Evolutionary conservation across 2,797 vertebrate genomes (phyloP).

Genomic region (Poliocrania exsul): DNA sequence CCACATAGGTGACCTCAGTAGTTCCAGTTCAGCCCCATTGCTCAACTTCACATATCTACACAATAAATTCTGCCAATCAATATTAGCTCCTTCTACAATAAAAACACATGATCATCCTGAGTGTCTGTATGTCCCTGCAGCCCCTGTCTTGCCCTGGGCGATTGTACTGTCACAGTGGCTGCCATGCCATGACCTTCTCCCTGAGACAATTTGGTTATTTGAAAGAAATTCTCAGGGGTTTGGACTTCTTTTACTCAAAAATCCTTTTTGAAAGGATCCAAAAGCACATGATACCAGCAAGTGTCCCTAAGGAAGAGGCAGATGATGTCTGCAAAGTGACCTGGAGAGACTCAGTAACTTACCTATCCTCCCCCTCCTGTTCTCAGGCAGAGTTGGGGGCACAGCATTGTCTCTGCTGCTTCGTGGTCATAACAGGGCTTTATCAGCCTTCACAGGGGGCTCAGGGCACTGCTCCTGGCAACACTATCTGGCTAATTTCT

Average conservation of each 20-base stretch:
- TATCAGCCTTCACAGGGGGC: not conserved
- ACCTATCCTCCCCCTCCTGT: not conserved
- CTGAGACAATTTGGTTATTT: rapidly evolving
- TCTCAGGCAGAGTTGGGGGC: not conserved
- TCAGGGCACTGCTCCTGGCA: not conserved
- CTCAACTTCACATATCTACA: rapidly evolving
- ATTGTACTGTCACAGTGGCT: not conserved
- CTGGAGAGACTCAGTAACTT: not conserved
- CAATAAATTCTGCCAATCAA: not conserved
- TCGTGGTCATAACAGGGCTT: not conserved
- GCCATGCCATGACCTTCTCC: rapidly evolving
- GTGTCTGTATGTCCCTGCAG: not conserved
- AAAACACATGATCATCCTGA: not conserved
- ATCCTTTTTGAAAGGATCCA: not conserved
- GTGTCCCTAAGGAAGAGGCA: not conserved
- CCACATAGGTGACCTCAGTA: rapidly evolving
- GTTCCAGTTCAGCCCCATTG: not conserved
- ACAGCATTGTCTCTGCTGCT: not conserved
- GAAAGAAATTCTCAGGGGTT: not conserved
- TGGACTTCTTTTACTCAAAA: not conserved
- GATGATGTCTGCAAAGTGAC: not conserved
- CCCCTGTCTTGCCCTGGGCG: not conserved
- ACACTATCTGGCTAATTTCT: constrained; percentile 37
- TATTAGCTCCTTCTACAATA: not conserved
- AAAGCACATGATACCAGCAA: rapidly evolving